Base-by-base conservation (phyloP, 2,113 vertebrate genomes). In the Aspiorhynchus laticeps region DNA sequence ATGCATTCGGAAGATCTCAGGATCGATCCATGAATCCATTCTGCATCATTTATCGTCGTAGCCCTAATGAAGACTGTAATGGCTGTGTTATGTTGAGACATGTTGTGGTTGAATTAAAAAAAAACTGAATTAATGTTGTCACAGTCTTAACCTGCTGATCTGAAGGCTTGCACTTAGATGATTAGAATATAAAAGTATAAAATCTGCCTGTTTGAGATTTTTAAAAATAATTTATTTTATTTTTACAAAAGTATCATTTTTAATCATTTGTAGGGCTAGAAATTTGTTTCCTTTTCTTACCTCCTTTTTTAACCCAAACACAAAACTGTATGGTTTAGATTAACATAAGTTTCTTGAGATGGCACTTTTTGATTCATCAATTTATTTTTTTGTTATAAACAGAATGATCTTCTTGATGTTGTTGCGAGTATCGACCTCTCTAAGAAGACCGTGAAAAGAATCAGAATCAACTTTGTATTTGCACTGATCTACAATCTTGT, bases 401-500 rank as follows among this genome's bases (percentile, higher is more conserved):
- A 99, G 98, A 98, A 97, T 0, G 95, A 99, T 90, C 93, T 99
- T 74, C 93, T 99, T 51, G 98, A 99, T 11, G 98, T 99, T 76
- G 98, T 98, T 85, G 96, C 97, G 24, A 98, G 97, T 88, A 96
- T 99, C 12, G 96, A 97, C 73, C 94, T 99, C 78, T 99, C 98
- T 1, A 97, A 97, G 94, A 97, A 96, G 93, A 99, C 97, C 0
- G 97, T 99, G 65, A 89, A 83, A 87, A 95, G 98, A 87, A 99
- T 99, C 88, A 93, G 96, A 51, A 94, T 98, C 91, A 99, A 99
- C 92, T 97, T 99, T 87, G 91, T 98, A 74, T 97, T 99, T 89
- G 98, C 98, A 0, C 92, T 99, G 83, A 96, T 99, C 92, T 99
- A 99, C 90, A 99, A 99, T 93, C 94, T 99, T 12, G 69, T 99